A percentile compares a stretch with the other conserved stretches of the same genome.
Evolutionary conservation across 2,888 invertebrate genomes (phyloP).

Genomic region (Caenorhabditis doughertyi): DNA sequence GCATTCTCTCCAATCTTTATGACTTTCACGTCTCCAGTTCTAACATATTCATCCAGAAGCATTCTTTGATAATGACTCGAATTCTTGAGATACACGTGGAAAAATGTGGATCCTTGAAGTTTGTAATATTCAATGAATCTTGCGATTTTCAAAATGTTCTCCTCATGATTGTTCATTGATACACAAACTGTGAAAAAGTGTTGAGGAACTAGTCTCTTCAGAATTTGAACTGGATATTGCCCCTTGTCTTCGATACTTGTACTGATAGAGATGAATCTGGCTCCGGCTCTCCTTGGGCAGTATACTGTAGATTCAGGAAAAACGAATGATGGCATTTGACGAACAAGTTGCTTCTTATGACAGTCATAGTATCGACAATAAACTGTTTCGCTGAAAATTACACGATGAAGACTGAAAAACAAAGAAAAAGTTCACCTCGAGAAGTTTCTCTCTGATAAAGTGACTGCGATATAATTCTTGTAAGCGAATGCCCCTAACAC

Average conservation of each 20-base stretch:
- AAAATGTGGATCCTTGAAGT: conserved; percentile 56
- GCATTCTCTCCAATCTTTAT: conserved; percentile 24
- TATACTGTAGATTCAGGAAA: conserved; percentile 37
- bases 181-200: conserved; percentile 58
- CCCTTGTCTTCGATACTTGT: neutral
- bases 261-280: conserved; percentile 43
- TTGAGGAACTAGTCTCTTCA: neutral
- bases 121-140: conserved; percentile 58
- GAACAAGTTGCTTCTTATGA: conserved; percentile 28
- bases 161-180: neutral
- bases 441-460: conserved; percentile 9
- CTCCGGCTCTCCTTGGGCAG: conserved; percentile 40
- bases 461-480: conserved; percentile 12
- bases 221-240: conserved; percentile 2
- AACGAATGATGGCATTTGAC: conserved; percentile 15
- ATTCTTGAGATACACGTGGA: conserved; percentile 45
- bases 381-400: neutral
- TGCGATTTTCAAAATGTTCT: conserved; percentile 23
- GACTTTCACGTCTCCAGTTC: conserved; percentile 43
- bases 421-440: conserved; percentile 1
- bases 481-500: conserved; percentile 8
- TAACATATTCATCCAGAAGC: conserved; percentile 52
- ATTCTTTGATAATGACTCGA: conserved; percentile 20
- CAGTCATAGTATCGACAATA: conserved; percentile 47
- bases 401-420: too few relatives aligned